Evolutionary conservation across 2,113 vertebrate species (phyloP).

Genomic region (Eublepharis macularius): DNA sequence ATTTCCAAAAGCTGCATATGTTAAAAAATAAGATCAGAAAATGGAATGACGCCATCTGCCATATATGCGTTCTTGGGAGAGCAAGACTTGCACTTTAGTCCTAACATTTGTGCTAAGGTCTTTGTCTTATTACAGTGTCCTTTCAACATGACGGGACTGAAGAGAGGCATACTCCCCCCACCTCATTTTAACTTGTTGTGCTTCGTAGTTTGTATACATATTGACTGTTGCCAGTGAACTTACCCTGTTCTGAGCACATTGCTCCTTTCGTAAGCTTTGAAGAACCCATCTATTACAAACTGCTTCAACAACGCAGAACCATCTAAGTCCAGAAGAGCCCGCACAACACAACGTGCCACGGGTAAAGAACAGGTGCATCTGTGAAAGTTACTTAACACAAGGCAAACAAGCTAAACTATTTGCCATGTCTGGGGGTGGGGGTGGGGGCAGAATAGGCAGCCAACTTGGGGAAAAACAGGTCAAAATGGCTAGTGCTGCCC

Average conservation of each 20-base stretch:
- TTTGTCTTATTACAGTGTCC: neutral
- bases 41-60: neutral
- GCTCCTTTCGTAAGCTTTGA: neutral
- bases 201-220: neutral
- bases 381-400: neutral
- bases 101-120: neutral
- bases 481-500: neutral
- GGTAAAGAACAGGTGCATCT: neutral
- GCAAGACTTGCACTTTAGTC: too few species aligned
- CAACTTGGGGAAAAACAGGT: neutral
- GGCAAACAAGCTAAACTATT: neutral
- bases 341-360: neutral
- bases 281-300: neutral
- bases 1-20: neutral
- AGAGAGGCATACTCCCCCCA: neutral
- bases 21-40: neutral
- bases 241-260: neutral
- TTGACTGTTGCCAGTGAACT: neutral
- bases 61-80: too few species aligned
- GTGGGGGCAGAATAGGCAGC: slow-evolving; percentile 1
- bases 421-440: neutral
- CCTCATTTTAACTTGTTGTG: neutral
- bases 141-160: neutral
- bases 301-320: neutral
- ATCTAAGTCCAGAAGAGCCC: neutral